Evolutionary conservation across 2,888 invertebrate species (phyloP).

Genomic region (Diloba caeruleocephala): DNA sequence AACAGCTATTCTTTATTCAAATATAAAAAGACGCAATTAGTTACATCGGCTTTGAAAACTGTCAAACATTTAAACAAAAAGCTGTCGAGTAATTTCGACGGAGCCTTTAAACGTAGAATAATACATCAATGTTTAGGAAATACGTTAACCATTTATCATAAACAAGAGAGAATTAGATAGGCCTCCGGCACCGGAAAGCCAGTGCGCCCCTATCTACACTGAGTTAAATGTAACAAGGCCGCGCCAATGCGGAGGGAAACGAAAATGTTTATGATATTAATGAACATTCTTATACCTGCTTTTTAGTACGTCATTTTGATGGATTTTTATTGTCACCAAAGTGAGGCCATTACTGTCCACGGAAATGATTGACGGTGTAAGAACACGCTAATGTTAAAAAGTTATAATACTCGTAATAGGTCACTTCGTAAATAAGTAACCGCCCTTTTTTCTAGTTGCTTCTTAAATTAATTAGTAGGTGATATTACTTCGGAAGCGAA

Average conservation of each 20-base stretch:
- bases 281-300: conserved; percentile 71
- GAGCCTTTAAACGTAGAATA: conserved; percentile 55
- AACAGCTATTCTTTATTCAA: not conserved
- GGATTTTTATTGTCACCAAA: conserved; percentile 71
- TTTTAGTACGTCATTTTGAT: conserved; percentile 72
- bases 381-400: conserved; percentile 54
- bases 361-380: conserved; percentile 63
- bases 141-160: conserved; percentile 63
- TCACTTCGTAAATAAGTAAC: conserved; percentile 3
- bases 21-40: conserved; percentile 21
- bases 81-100: conserved; percentile 42
- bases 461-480: not conserved
- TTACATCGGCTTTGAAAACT: conserved; percentile 21
- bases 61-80: conserved; percentile 37
- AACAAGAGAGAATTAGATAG: conserved; percentile 60
- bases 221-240: conserved; percentile 64
- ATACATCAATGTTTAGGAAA: conserved; percentile 57
- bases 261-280: conserved; percentile 73
- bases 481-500: conserved; percentile 8
- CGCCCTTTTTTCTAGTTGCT: not conserved
- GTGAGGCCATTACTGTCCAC: conserved; percentile 68
- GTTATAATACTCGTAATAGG: conserved; percentile 41
- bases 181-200: conserved; percentile 57
- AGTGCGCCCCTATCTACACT: conserved; percentile 65
- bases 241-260: conserved; percentile 63